Percentiles rank a stretch among this genome's conserved stretches.
Evolutionary conservation across 2,113 vertebrate genomes (phyloP).

Genomic region (Dunckerocampus dactyliophorus): DNA sequence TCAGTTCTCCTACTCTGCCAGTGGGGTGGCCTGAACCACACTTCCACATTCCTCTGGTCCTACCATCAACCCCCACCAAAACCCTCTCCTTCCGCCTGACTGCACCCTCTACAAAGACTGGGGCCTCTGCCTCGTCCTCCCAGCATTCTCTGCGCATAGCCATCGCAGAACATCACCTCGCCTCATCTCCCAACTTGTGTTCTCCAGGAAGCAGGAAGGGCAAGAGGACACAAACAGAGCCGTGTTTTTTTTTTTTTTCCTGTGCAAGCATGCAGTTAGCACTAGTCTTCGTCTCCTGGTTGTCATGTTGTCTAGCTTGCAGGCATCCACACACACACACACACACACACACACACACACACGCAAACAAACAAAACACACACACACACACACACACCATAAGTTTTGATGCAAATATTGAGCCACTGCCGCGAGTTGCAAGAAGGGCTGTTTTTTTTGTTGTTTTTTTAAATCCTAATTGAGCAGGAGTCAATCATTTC

Average conservation of each 20-base stretch:
- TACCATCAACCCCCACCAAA: conserved; percentile 32
- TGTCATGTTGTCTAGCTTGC: conserved; percentile 50
- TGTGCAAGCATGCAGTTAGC: conserved; percentile 51
- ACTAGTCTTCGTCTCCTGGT: conserved; percentile 61
- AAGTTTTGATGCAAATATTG: conserved; percentile 44
- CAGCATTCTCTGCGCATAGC: conserved; percentile 50
- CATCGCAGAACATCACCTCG: background rate
- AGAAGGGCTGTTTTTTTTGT: conserved; percentile 37
- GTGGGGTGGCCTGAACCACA: conserved; percentile 86
- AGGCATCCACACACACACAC: conserved; percentile 45
- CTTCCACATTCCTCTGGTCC: conserved; percentile 62
- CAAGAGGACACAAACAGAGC: conserved; percentile 50
- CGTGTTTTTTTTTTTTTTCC: conserved; percentile 28
- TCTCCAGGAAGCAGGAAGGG: conserved; percentile 49
- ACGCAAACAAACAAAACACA: too few species aligned
- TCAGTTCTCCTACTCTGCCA: conserved; percentile 96
- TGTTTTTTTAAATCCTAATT: conserved; percentile 25
- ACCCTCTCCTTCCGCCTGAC: conserved; percentile 68
- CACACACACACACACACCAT: conserved; percentile 37
- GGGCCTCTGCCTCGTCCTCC: conserved; percentile 51
- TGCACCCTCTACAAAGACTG: conserved; percentile 72
- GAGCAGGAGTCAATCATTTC: conserved; percentile 44
- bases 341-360: conserved; percentile 45
- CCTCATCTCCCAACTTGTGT: conserved; percentile 29
- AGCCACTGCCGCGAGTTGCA: conserved; percentile 27